Percentiles rank a stretch among this genome's conserved stretches.
Conservation (phyloP, 2,888 invertebrate genomes). For the Eupithecia centaureata region DNA sequence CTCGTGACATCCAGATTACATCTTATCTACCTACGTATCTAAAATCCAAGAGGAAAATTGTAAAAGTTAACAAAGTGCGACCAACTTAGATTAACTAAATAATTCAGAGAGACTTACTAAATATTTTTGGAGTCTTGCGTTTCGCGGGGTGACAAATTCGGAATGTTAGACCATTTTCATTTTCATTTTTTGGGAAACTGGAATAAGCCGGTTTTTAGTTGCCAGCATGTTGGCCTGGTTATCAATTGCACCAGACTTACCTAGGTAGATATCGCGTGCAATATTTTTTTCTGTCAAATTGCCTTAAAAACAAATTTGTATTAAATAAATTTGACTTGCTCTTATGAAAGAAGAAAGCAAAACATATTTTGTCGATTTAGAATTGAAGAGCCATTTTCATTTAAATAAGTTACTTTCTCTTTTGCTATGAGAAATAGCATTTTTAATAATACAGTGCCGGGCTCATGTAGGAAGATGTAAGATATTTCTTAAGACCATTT, state of each 20-base stretch:
- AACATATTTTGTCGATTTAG: too few relatives aligned
- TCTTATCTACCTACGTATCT: conserved; percentile 57
- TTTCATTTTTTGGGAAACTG: neutral
- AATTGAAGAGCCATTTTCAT: too few relatives aligned
- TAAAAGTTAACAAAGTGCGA: conserved; percentile 53
- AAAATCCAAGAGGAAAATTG: conserved; percentile 50
- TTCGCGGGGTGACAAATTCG: conserved; percentile 13
- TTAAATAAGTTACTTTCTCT: too few relatives aligned
- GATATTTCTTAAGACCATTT: too few relatives aligned
- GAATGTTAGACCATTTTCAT: neutral
- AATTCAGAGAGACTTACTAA: conserved; percentile 39
- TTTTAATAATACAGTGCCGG: too few relatives aligned
- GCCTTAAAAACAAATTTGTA: too few relatives aligned
- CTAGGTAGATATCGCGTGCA: too few relatives aligned
- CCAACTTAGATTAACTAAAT: conserved; percentile 57
- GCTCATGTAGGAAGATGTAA: too few relatives aligned
- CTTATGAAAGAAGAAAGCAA: too few relatives aligned
- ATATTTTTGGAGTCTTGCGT: conserved; percentile 32
- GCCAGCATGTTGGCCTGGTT: neutral
- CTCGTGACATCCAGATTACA: conserved; percentile 68
- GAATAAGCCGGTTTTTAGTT: neutral
- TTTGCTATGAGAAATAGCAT: too few relatives aligned
- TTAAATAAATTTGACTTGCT: too few relatives aligned
- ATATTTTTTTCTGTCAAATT: neutral
- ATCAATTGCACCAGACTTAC: neutral